Base-by-base conservation (phyloP, 2,888 invertebrate species). In the Noctua fimbriata region DNA sequence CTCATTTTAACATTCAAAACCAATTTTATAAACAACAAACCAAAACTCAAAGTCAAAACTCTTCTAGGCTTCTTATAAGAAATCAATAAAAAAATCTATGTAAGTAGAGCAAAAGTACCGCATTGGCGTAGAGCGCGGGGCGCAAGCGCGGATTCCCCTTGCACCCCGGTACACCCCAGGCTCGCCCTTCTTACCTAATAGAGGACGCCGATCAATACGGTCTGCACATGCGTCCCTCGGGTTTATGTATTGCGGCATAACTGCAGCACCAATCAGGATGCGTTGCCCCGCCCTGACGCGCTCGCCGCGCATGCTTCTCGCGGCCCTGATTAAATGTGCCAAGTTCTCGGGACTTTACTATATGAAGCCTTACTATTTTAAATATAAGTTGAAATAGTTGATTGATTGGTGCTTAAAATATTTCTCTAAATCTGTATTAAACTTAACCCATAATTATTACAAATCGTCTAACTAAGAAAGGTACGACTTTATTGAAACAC, bases 161-260 rank as follows among this genome's bases (percentile, higher is more conserved):
- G 72, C 76, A 76, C 18, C 47, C 28, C 28, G 12, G 52, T 12
- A 9, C 44, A 52, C 81, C n/a, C 36, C 52, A 24, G 70, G 36
- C 24, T 52, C 47, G 16, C 24, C 44, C 32, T 18, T 41, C 41
- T 16, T 18, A 32, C 21, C 5, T 36, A 41, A 3, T 24, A 52
- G 9, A 58, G 16, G 69, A n/a, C 32, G 52, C n/a, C 73, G 76
- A 86, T 86, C 84, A 76, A 86, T 85, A 65, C 28, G 1, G 12
- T 63, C 36, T 65, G 74, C 83, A 58, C 84, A 78, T 82, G 86
- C 78, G 86, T 18, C 72, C 63, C 49, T 66, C 49, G 36, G 58
- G 44, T n/a, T 28, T 60, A n/a, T 18, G 28, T 44, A 9, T 18
- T 5, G 36, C 72, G 71, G 21, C 65, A 18, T 5, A 9, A 6